These are phyloP conservation scores for Campylorhamphus procurvoides DNA, from an alignment of 2,113 vertebrate genomes.

Conservation along the genomic window DNA sequence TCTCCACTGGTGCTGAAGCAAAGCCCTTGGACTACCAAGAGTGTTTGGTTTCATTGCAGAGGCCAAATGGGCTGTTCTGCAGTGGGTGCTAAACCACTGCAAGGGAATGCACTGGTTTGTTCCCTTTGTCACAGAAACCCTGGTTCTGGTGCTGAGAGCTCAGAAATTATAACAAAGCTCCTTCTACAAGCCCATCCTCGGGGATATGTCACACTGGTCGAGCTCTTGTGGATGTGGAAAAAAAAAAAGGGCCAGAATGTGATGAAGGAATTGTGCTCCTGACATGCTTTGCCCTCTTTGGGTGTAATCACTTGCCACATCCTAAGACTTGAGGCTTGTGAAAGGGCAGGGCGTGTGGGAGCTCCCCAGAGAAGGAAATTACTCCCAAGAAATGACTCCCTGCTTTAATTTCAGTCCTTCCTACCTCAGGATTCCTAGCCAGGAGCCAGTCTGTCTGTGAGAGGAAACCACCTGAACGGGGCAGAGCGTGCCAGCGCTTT, in stretches of 20 bases:
- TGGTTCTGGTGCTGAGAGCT: not conserved
- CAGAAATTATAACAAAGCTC: rapidly evolving
- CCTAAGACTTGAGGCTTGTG: not conserved
- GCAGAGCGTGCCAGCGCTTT: not conserved
- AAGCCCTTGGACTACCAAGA: not conserved
- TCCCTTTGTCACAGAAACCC: not conserved
- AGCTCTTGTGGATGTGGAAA: not conserved
- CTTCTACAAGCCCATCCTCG: not conserved
- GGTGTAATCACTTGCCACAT: not conserved
- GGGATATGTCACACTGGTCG: not conserved
- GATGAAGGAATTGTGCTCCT: not conserved
- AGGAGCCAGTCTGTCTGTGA: slow-evolving; percentile 46
- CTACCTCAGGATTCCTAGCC: not conserved
- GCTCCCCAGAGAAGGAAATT: not conserved
- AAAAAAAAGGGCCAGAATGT: not conserved
- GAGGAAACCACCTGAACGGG: not conserved
- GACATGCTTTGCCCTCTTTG: not conserved
- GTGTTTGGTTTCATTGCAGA: not conserved
- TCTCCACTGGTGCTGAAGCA: not conserved
- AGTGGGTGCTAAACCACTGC: not conserved
- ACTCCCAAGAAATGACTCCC: not conserved
- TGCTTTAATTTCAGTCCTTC: not conserved
- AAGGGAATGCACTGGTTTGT: not conserved
- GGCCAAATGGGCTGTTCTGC: not conserved
- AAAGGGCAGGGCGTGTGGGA: not conserved